Conservation (phyloP, 1,140 invertebrate genomes). For the Atopsyche davidsoni region DNA sequence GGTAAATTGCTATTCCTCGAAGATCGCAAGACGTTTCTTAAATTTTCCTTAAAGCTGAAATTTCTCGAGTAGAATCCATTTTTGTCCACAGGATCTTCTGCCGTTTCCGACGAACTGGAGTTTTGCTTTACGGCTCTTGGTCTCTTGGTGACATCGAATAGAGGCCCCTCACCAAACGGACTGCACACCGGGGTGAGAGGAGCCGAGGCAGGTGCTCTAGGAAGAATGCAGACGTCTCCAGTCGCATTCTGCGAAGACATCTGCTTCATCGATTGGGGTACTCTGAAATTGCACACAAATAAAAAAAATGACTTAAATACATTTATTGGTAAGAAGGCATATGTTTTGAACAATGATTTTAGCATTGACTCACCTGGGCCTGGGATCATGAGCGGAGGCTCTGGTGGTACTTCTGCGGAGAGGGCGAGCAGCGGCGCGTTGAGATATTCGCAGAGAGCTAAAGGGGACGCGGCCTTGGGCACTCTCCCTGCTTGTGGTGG, state of each 20-base stretch:
- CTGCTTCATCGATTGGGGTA: slow-evolving; percentile 16
- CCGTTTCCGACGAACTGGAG: slow-evolving; percentile 9
- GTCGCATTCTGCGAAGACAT: slow-evolving; percentile 26
- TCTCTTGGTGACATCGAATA: too few species aligned
- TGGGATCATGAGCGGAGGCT: slow-evolving; percentile 26
- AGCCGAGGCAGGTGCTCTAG: slow-evolving; percentile 18
- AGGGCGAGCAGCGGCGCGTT: slow-evolving; percentile 16
- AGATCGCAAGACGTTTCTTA: slow-evolving; percentile 25
- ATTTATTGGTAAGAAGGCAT: neutral
- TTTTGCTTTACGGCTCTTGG: slow-evolving; percentile 16
- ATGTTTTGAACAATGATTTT: neutral
- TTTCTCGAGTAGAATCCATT: slow-evolving; percentile 18
- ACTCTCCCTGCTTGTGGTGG: too few species aligned
- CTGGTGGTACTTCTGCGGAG: slow-evolving; percentile 26
- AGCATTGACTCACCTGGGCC: slow-evolving; percentile 18
- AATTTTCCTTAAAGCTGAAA: slow-evolving; percentile 29
- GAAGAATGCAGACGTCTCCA: slow-evolving; percentile 14
- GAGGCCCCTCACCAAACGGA: slow-evolving; percentile 15
- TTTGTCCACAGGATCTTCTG: slow-evolving; percentile 10
- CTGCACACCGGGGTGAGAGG: slow-evolving; percentile 26
- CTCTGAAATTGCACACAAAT: slow-evolving; percentile 16
- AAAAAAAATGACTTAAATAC: neutral
- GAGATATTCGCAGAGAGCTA: slow-evolving; percentile 25
- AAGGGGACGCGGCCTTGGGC: slow-evolving; percentile 11
- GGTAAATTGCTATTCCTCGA: slow-evolving; percentile 20